phyloP scores from a whole-genome alignment of 2,113 vertebrate species.

The Malurus elegans region DNA sequence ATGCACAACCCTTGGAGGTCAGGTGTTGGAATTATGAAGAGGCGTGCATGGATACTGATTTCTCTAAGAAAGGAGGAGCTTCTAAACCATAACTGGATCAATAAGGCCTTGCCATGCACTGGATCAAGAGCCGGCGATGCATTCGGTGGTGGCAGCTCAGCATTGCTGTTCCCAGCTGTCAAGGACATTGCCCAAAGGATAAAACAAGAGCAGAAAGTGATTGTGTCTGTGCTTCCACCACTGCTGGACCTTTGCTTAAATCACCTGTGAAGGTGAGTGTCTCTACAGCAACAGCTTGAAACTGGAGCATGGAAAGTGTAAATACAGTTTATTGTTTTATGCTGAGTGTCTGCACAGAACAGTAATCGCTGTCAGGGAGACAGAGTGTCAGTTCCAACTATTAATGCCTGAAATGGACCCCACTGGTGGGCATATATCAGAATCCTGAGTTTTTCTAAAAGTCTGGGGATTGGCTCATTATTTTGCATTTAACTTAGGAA shows the following conservation, averaged over 20 bases:
- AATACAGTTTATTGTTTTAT: neutral
- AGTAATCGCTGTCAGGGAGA: neutral
- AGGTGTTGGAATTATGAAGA: neutral
- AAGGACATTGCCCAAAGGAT: neutral
- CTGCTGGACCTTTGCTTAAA: neutral
- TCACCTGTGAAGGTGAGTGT: neutral
- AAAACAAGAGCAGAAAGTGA: neutral
- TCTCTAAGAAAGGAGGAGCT: neutral
- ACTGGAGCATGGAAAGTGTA: neutral
- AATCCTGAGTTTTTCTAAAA: neutral
- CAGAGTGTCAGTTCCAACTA: neutral
- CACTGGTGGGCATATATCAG: too few species aligned
- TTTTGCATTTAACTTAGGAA: neutral
- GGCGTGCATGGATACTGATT: neutral
- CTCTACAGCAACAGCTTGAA: neutral
- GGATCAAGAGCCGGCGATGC: neutral
- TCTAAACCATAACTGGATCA: neutral
- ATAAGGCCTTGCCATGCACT: accelerated
- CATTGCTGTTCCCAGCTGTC: neutral
- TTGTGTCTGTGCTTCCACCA: accelerated
- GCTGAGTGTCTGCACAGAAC: neutral
- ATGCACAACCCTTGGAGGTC: neutral
- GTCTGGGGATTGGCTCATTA: neutral
- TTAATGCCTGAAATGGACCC: accelerated
- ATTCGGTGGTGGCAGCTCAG: neutral